Evolutionary conservation across 2,888 invertebrate genomes (phyloP).

Genomic region (Nasonovia ribisnigri): DNA sequence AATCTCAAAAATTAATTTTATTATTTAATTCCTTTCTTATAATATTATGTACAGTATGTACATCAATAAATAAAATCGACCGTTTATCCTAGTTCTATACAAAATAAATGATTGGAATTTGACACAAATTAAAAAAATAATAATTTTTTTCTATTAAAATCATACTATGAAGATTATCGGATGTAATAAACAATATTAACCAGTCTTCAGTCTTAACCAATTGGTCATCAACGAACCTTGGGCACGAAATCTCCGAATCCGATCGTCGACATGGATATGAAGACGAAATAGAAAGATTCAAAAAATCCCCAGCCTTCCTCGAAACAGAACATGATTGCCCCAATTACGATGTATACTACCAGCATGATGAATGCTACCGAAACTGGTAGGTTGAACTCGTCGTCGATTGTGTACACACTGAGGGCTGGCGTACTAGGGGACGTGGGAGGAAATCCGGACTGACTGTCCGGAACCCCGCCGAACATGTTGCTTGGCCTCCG

Average conservation of each 20-base stretch:
- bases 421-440: slow-evolving; percentile 79
- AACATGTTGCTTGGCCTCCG: slow-evolving; percentile 67
- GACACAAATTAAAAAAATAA: not conserved
- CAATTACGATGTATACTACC: slow-evolving; percentile 87
- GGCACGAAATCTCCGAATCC: slow-evolving; percentile 96
- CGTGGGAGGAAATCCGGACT: slow-evolving; percentile 61
- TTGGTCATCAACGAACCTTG: slow-evolving; percentile 71
- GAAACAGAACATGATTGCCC: slow-evolving; percentile 83
- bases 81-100: too few relatives aligned
- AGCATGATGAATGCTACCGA: slow-evolving; percentile 88
- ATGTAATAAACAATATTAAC: not conserved
- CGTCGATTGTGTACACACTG: slow-evolving; percentile 84
- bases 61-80: too few relatives aligned
- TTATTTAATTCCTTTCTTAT: too few relatives aligned
- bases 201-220: not conserved
- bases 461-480: slow-evolving; percentile 68
- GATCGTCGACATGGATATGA: slow-evolving; percentile 96
- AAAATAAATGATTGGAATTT: too few relatives aligned
- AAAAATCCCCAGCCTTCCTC: slow-evolving; percentile 92
- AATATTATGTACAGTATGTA: too few relatives aligned
- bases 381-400: slow-evolving; percentile 95
- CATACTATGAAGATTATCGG: not conserved
- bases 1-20: too few relatives aligned
- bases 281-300: slow-evolving; percentile 96
- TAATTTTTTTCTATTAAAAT: not conserved